These are phyloP conservation scores for Pseudanteris insignis DNA, from an alignment of 2,888 invertebrate genomes.

Conservation along the genomic window DNA sequence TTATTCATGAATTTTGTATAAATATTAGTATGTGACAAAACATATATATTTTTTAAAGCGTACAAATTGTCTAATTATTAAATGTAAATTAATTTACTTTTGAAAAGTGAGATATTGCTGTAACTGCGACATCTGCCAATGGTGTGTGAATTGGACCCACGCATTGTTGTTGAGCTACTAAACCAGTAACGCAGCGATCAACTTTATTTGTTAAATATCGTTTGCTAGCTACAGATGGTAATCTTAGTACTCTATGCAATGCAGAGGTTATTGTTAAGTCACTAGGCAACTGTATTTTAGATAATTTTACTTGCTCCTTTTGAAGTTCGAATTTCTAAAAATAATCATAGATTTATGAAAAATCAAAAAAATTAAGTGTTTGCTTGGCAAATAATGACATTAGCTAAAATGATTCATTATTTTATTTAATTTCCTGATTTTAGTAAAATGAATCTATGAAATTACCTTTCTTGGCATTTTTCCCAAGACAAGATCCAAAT, in stretches of 20 bases:
- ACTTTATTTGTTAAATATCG: conserved; percentile 96
- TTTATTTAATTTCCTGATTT: no score
- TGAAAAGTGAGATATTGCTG: conserved; percentile 85
- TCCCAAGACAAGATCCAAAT: conserved; percentile 88
- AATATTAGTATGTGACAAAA: no score
- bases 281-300: conserved; percentile 70
- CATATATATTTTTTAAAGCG: no score
- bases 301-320: conserved; percentile 67
- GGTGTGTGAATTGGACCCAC: conserved; percentile 97
- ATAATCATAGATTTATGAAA: no score
- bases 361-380: no score
- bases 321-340: conserved; percentile 72
- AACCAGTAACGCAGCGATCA: conserved; percentile 92
- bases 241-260: conserved; percentile 80
- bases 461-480: conserved; percentile 81
- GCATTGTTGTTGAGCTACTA: conserved; percentile 97
- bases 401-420: no score
- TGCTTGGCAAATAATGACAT: no score
- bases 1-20: no score
- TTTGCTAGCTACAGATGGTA: conserved; percentile 94
- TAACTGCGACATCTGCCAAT: conserved; percentile 91
- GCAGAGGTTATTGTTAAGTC: conserved; percentile 73
- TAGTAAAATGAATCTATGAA: background rate
- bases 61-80: no score
- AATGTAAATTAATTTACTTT: no score